Percentiles rank a stretch among this genome's conserved stretches.
Conservation (phyloP, 2,797 vertebrate species). For the Carcharodon carcharias region DNA sequence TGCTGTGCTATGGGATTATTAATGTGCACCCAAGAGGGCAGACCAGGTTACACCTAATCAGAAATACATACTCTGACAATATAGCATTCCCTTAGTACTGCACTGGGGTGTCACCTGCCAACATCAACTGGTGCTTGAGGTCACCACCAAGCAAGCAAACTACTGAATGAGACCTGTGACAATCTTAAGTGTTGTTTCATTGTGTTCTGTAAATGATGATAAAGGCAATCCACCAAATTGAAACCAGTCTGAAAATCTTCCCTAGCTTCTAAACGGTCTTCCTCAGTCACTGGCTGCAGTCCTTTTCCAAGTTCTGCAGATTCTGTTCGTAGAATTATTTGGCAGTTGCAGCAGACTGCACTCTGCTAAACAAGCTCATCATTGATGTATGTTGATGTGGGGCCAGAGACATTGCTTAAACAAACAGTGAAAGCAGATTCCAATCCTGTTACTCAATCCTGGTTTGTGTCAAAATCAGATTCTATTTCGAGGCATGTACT, state of each 20-base stretch:
- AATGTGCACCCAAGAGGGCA: background rate
- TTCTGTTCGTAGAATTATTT: background rate
- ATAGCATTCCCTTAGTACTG: background rate
- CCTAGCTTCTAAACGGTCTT: background rate
- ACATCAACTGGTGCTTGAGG: background rate
- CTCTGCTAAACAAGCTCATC: background rate
- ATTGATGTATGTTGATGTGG: background rate
- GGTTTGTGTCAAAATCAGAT: background rate
- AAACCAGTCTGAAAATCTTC: background rate
- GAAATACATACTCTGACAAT: background rate
- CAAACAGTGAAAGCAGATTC: background rate
- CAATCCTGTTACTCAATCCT: slow-evolving; percentile 11
- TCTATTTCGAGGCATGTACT: background rate
- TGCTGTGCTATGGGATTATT: background rate
- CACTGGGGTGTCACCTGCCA: background rate
- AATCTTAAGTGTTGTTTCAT: background rate
- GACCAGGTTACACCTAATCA: background rate
- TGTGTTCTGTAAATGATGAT: background rate
- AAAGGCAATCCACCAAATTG: background rate
- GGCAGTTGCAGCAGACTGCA: background rate
- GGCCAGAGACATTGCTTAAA: background rate
- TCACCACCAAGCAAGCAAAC: background rate
- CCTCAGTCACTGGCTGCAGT: background rate
- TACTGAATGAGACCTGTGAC: background rate
- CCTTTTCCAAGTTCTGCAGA: background rate